A percentile compares a stretch with the other conserved stretches of the same genome.
Conservation (phyloP, 2,888 invertebrate genomes). For the Suillia variegata region DNA sequence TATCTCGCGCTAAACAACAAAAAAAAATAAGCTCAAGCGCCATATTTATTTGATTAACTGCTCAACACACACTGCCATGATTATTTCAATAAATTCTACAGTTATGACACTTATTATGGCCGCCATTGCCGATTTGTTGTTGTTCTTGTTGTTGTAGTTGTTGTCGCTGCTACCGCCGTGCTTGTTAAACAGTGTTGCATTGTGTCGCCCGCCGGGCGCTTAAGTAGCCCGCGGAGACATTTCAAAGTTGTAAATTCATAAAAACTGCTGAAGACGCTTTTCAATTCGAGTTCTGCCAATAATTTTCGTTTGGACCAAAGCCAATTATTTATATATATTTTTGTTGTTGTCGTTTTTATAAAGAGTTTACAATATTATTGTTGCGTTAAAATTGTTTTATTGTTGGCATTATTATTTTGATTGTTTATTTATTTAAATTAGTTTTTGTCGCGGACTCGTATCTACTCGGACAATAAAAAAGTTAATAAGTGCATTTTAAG, state of each 20-base stretch:
- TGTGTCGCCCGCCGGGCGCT: constrained; percentile 36
- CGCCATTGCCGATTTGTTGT: neutral
- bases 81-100: constrained; percentile 49
- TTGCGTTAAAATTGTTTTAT: constrained; percentile 48
- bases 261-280: no score
- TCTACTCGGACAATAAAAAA: constrained; percentile 10
- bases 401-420: constrained; percentile 47
- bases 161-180: constrained; percentile 10
- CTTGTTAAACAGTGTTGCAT: constrained; percentile 5
- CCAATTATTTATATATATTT: constrained; percentile 24
- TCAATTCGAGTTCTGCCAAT: no score
- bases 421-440: constrained; percentile 53
- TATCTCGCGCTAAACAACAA: constrained; percentile 25
- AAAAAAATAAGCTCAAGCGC: constrained; percentile 32
- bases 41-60: constrained; percentile 56
- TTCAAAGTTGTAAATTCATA: constrained; percentile 15
- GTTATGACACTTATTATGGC: constrained; percentile 45
- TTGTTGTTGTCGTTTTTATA: no score
- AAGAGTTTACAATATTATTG: constrained; percentile 22
- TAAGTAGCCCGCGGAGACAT: neutral
- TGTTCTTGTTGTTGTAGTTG: constrained; percentile 38
- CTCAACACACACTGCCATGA: constrained; percentile 39
- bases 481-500: constrained; percentile 34
- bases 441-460: no score
- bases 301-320: constrained; percentile 42